phyloP scores from a whole-genome alignment of 2,797 vertebrate genomes.

The Etheostoma perlongum region DNA sequence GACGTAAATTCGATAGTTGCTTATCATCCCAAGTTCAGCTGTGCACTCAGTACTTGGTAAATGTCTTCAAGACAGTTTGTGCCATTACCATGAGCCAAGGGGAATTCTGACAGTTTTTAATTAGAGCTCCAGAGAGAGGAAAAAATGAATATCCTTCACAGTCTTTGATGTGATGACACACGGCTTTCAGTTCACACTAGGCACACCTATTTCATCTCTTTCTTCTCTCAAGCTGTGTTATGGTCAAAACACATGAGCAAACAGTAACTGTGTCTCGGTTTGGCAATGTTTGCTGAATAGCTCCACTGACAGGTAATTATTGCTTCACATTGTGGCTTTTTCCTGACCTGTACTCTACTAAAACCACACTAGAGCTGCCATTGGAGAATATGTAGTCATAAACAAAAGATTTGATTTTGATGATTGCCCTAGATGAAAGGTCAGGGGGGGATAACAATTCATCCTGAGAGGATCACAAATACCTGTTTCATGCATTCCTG shows the following conservation, averaged over 20 bases:
- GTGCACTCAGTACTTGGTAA: slow-evolving; percentile 30
- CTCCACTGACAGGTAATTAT: slow-evolving; percentile 38
- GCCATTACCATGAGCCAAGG: slow-evolving; percentile 63
- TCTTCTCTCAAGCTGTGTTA: slow-evolving; percentile 70
- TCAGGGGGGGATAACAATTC: not conserved
- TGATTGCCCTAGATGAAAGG: not conserved
- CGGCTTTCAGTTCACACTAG: slow-evolving; percentile 52
- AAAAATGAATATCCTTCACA: slow-evolving; percentile 59
- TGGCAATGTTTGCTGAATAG: slow-evolving; percentile 46
- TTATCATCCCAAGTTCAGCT: slow-evolving; percentile 44
- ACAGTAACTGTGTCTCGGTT: slow-evolving; percentile 50
- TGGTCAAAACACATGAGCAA: slow-evolving; percentile 76
- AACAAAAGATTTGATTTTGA: not conserved
- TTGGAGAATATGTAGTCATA: not conserved
- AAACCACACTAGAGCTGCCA: slow-evolving; percentile 3
- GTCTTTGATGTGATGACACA: slow-evolving; percentile 71
- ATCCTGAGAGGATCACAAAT: not conserved
- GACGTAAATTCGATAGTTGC: slow-evolving; percentile 25
- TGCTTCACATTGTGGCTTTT: slow-evolving; percentile 12
- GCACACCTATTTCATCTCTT: slow-evolving; percentile 58
- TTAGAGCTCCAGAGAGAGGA: slow-evolving; percentile 63
- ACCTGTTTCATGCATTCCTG: not conserved
- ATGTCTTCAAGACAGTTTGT: slow-evolving; percentile 54
- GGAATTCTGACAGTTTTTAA: slow-evolving; percentile 77
- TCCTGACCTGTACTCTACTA: slow-evolving; percentile 26